phyloP scores from a whole-genome alignment of 1,140 invertebrate genomes.

The Magallana gigas region DNA sequence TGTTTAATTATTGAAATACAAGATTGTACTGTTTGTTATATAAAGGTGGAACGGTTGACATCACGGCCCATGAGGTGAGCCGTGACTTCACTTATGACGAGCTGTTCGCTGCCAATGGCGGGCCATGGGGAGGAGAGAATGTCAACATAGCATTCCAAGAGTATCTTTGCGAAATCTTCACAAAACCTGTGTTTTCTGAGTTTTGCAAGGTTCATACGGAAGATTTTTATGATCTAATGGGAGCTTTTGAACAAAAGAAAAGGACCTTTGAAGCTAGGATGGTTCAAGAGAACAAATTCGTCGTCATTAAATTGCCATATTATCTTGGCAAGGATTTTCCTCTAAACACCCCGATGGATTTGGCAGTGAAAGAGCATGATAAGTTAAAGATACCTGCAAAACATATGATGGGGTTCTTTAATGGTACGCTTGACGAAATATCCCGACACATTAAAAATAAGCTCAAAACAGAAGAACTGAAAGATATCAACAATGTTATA shows the following conservation, averaged over 20 bases:
- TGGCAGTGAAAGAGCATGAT: neutral
- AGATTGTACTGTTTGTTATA: too few species aligned
- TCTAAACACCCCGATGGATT: neutral
- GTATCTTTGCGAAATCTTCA: conserved; percentile 37
- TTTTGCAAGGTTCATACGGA: conserved; percentile 16
- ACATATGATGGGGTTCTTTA: neutral
- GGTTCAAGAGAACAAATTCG: neutral
- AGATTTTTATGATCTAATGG: neutral
- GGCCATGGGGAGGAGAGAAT: conserved; percentile 36
- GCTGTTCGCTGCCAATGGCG: conserved; percentile 27
- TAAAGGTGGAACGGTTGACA: conserved; percentile 45
- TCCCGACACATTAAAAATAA: neutral
- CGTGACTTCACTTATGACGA: conserved; percentile 9
- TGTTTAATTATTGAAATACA: too few species aligned
- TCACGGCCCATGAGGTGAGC: conserved; percentile 31
- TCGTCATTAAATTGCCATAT: conserved; percentile 15
- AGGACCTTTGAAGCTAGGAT: neutral
- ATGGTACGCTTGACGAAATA: neutral
- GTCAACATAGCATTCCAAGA: conserved; percentile 20
- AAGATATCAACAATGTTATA: neutral
- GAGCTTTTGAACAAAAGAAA: conserved; percentile 41
- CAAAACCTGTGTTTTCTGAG: neutral
- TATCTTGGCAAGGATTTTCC: conserved; percentile 16
- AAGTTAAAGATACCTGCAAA: conserved; percentile 4
- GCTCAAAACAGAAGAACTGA: neutral